phyloP scores from a whole-genome alignment of 2,113 vertebrate genomes.

The Sminthopsis crassicaudata region DNA sequence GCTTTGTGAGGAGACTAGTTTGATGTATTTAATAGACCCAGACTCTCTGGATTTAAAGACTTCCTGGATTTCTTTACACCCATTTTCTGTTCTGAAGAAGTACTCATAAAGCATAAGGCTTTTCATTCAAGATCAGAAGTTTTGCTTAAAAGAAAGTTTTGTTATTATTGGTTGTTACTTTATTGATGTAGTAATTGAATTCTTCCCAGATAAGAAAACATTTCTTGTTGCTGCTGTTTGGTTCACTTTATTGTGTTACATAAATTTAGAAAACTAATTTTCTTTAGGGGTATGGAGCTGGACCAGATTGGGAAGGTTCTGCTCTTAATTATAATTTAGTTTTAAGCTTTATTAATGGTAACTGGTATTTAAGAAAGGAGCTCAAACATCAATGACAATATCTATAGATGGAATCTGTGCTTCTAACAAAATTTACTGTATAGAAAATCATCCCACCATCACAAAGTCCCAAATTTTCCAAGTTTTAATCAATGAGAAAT shows the following conservation, averaged over 20 bases:
- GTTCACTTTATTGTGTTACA: constrained; percentile 50
- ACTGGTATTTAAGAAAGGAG: too few species aligned
- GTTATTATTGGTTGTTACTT: constrained; percentile 50
- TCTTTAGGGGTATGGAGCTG: constrained; percentile 41
- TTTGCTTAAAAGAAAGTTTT: constrained; percentile 38
- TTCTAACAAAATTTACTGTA: too few species aligned
- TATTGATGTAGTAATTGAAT: constrained; percentile 27
- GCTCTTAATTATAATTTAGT: constrained; percentile 62
- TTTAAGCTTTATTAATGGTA: constrained; percentile 37
- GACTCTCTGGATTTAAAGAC: constrained; percentile 40
- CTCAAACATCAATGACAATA: too few species aligned
- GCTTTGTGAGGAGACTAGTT: constrained; percentile 81
- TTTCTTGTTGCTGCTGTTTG: constrained; percentile 51
- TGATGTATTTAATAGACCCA: constrained; percentile 60
- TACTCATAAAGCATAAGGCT: constrained; percentile 10
- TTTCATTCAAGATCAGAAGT: constrained; percentile 1
- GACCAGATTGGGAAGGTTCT: constrained; percentile 58
- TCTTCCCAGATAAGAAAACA: constrained; percentile 27
- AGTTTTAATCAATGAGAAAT: too few species aligned
- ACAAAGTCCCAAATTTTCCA: too few species aligned
- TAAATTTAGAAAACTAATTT: constrained; percentile 41
- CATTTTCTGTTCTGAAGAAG: constrained; percentile 58
- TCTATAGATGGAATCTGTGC: too few species aligned
- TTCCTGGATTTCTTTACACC: constrained; percentile 64
- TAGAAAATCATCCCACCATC: too few species aligned